Evolutionary conservation across 2,888 invertebrate genomes (phyloP).

Genomic region (Noctua comes): DNA sequence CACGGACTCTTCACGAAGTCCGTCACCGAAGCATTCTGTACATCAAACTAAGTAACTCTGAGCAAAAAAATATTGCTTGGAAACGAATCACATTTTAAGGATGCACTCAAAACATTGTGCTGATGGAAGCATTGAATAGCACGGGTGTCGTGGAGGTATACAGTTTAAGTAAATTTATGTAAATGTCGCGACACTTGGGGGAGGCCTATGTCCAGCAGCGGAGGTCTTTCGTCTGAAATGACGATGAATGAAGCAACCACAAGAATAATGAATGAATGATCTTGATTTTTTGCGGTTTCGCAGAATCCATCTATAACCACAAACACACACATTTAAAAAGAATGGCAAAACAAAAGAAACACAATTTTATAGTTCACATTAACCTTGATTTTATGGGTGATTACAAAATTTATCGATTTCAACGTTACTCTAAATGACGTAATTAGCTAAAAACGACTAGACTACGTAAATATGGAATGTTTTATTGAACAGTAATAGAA

Average conservation of each 20-base stretch:
- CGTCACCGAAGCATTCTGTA: too few species aligned
- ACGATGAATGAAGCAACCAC: background rate
- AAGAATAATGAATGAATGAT: background rate
- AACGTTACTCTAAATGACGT: constrained; percentile 40
- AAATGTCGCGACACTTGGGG: too few species aligned
- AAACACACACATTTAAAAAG: constrained; percentile 10
- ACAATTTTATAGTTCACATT: constrained; percentile 58
- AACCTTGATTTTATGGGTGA: constrained; percentile 66
- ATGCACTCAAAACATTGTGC: too few species aligned
- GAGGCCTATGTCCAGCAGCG: too few species aligned
- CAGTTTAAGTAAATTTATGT: too few species aligned
- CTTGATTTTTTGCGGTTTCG: background rate
- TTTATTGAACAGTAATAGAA: constrained; percentile 46
- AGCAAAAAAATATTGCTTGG: too few species aligned
- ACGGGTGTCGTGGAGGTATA: too few species aligned
- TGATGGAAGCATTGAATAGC: too few species aligned
- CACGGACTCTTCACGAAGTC: too few species aligned
- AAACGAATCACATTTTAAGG: too few species aligned
- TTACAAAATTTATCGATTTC: constrained; percentile 68
- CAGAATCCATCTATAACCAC: background rate
- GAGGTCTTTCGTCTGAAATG: too few species aligned
- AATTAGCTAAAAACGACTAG: constrained; percentile 24
- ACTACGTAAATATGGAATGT: constrained; percentile 24
- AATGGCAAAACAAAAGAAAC: constrained; percentile 18
- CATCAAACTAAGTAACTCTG: too few species aligned